Conservation (phyloP, 2,113 vertebrate genomes). For the Oxygymnocypris stewartii region DNA sequence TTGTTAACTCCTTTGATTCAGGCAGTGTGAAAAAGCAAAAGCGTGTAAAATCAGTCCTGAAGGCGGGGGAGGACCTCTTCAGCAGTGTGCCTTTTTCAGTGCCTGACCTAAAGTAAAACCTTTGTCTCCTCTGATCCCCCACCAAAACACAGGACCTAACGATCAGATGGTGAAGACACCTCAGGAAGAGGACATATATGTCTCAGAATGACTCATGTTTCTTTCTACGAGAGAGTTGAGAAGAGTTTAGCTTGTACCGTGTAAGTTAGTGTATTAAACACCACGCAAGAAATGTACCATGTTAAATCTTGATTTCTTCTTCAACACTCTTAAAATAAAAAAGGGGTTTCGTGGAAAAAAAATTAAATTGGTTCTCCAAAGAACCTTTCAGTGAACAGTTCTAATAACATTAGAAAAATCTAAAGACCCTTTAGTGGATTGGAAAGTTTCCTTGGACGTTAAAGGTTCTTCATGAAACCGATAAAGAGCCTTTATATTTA, state of each 20-base stretch:
- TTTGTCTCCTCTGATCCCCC: constrained; percentile 70
- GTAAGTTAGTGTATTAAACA: too few species aligned
- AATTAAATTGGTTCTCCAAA: too few species aligned
- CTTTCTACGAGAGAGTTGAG: neutral
- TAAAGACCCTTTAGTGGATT: too few species aligned
- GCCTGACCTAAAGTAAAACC: constrained; percentile 66
- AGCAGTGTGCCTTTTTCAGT: constrained; percentile 66
- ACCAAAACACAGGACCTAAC: constrained; percentile 65
- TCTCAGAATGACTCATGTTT: constrained; percentile 59
- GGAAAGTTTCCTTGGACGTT: too few species aligned
- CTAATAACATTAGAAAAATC: too few species aligned
- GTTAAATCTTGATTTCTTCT: too few species aligned
- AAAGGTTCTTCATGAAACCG: too few species aligned
- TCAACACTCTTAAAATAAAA: too few species aligned
- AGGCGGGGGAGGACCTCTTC: constrained; percentile 72
- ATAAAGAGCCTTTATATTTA: too few species aligned
- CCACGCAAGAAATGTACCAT: too few species aligned
- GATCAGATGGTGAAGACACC: constrained; percentile 61
- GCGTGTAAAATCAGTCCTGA: constrained; percentile 78
- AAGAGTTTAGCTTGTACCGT: neutral
- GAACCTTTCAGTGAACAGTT: too few species aligned
- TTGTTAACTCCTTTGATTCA: constrained; percentile 73
- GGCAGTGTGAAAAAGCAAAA: constrained; percentile 75
- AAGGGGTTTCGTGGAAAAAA: too few species aligned
- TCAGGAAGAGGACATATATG: constrained; percentile 67